Evolutionary conservation across 2,888 invertebrate genomes (phyloP), one percentile per base, ranked within the genome.

Genomic region (Oscheius sp.): DNA sequence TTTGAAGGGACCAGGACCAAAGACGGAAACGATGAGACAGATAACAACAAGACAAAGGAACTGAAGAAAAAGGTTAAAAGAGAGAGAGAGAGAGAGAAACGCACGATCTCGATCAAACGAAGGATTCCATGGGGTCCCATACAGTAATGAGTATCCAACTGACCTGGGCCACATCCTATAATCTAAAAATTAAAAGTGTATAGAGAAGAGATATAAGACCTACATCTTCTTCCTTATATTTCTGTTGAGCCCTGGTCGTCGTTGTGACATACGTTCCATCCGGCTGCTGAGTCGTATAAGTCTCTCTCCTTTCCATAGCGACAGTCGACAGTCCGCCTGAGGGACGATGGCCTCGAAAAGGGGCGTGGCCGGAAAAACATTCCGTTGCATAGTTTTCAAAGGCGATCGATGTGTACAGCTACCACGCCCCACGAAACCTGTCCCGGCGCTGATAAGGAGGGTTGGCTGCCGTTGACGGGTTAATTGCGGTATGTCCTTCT

Each of bases 1-100:
- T 73, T 80, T 81, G 74, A 84, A 84, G 49, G 84, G 84, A 6
- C 84, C 84, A 9, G 84, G 84, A n/a, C 84, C 84, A 62, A 77
- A 84, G 14, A 84, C 84, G 3, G 78, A 75, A 12, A 80, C 75
- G 54, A 84, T 77, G 44, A 84, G 68, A 24, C 76, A 83, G 50
- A 84, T 74, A 33, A 82, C 75, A 4, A 82, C 73, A 6, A 82
- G 72, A 49, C 76, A 76, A 14, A 80, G 64, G 67, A 82, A 74
- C 82, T 82, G 73, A 49, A 41, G 20, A 14, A 41, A 20, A 14
- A 17, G 41, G 20, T 41, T 3, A 3, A 6, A n/a, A n/a, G n/a
- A n/a, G n/a, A n/a, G n/a, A n/a, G n/a, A n/a, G n/a, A n/a, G n/a
- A n/a, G n/a, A n/a, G n/a, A n/a, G n/a, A 47, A n/a, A 70, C 80